Percentiles rank a stretch among this genome's conserved stretches.
Conservation (phyloP, 2,888 invertebrate genomes). For the Chloroclysta siterata region DNA sequence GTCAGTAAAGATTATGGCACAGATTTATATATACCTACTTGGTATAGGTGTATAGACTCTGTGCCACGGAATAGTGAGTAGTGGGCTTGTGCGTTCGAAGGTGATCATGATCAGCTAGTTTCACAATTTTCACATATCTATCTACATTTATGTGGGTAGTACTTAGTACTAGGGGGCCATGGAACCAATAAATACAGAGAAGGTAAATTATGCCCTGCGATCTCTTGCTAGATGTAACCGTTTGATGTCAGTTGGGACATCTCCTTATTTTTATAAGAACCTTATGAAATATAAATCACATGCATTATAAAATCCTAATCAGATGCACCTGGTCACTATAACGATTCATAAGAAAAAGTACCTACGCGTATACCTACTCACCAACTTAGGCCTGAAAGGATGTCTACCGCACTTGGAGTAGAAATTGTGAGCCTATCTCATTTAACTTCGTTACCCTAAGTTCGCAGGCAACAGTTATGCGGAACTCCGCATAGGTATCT, state of each 20-base stretch:
- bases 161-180: background rate
- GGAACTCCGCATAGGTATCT: background rate
- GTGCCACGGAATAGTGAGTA: background rate
- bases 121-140: constrained; percentile 26
- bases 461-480: background rate
- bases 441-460: too few species aligned
- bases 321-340: too few species aligned
- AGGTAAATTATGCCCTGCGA: background rate
- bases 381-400: too few species aligned
- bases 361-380: too few species aligned
- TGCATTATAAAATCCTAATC: too few species aligned
- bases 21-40: constrained; percentile 5
- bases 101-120: constrained; percentile 14
- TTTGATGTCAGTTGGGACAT: background rate
- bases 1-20: constrained; percentile 2
- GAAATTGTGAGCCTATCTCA: too few species aligned
- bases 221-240: background rate
- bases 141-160: constrained; percentile 23
- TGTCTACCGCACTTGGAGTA: too few species aligned
- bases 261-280: too few species aligned
- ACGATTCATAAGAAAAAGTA: too few species aligned
- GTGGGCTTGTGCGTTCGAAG: constrained; percentile 15
- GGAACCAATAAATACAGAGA: background rate
- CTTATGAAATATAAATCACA: too few species aligned
- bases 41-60: background rate